These are phyloP conservation scores for Psylliodes chrysocephalus DNA, from an alignment of 2,888 invertebrate species.

Conservation along the genomic window DNA sequence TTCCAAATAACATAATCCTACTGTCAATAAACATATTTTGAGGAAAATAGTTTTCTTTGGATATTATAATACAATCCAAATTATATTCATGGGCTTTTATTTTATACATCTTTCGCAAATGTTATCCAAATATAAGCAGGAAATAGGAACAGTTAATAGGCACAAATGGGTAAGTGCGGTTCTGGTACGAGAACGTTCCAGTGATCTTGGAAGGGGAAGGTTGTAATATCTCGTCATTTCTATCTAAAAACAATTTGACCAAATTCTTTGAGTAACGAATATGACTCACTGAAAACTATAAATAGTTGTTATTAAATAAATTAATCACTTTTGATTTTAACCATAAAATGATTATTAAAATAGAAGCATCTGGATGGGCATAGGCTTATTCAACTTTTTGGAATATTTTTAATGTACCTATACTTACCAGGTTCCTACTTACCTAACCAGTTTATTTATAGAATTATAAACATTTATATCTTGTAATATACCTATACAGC, in stretches of 20 bases:
- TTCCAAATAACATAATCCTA: no score
- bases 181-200: not conserved
- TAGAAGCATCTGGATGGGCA: not conserved
- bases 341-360: not conserved
- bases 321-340: not conserved
- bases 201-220: slow-evolving; percentile 26
- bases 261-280: slow-evolving; percentile 31
- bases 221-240: slow-evolving; percentile 44
- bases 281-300: slow-evolving; percentile 27
- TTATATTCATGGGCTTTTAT: no score
- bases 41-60: no score
- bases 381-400: not conserved
- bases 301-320: slow-evolving; percentile 20
- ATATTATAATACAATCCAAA: no score
- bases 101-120: no score
- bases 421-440: no score
- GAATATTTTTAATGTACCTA: not conserved
- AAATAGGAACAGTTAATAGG: no score
- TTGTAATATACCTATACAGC: no score
- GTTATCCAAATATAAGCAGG: no score
- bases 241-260: slow-evolving; percentile 46
- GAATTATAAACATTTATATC: not conserved
- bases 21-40: no score
- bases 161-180: slow-evolving; percentile 7
- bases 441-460: not conserved